Conservation (phyloP, 2,888 invertebrate species). For the Sphinx pinastri region DNA sequence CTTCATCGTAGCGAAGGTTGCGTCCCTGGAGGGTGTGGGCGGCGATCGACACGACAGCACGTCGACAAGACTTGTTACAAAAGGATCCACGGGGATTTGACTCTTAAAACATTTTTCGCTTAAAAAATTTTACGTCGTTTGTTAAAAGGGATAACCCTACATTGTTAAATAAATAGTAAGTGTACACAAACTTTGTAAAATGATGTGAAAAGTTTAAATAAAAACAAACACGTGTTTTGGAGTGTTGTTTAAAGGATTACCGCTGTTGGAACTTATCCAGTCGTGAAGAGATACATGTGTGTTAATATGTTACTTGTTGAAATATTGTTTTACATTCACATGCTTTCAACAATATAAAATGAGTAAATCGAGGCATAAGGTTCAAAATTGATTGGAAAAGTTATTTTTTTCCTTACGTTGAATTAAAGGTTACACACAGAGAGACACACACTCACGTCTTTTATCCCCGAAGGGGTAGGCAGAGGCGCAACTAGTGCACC, state of each 20-base stretch:
- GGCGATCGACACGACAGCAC: slow-evolving; percentile 9
- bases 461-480: too few species aligned
- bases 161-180: background rate
- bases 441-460: too few species aligned
- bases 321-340: too few species aligned
- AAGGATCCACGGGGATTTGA: background rate
- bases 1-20: slow-evolving; percentile 20
- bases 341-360: too few species aligned
- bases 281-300: background rate
- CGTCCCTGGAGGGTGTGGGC: slow-evolving; percentile 9
- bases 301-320: background rate
- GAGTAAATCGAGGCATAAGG: too few species aligned
- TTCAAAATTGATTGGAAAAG: too few species aligned
- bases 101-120: background rate
- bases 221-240: background rate
- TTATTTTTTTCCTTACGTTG: too few species aligned
- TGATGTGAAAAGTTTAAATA: background rate
- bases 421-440: too few species aligned
- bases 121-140: background rate
- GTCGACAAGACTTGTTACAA: background rate
- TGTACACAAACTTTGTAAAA: background rate
- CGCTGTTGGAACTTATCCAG: background rate
- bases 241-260: background rate
- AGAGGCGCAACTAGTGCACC: too few species aligned
- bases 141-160: background rate